Percentiles rank a stretch among this genome's conserved stretches.
These are phyloP conservation scores for Drosophila lini DNA, from an alignment of 1,140 invertebrate genomes.

Conservation along the genomic window DNA sequence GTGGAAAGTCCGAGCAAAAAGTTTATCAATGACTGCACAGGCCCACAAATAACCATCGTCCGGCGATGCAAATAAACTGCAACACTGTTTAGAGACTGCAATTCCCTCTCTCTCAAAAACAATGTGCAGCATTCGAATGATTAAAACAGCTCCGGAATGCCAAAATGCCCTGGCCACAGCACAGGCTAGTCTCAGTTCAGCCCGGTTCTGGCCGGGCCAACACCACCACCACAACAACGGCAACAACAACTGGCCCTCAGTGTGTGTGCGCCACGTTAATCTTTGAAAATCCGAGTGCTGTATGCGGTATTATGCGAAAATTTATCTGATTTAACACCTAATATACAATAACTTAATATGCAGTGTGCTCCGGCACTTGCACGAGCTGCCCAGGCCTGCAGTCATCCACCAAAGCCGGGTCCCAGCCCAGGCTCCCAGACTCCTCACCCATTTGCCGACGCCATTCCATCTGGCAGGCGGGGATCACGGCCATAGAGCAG, in stretches of 20 bases:
- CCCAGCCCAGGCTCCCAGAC: constrained; percentile 6
- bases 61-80: constrained; percentile 66
- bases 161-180: constrained; percentile 70
- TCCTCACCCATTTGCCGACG: neutral
- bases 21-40: constrained; percentile 71
- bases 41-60: constrained; percentile 51
- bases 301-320: constrained; percentile 85
- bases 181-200: constrained; percentile 27
- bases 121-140: constrained; percentile 81
- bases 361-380: constrained; percentile 78
- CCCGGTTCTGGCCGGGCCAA: constrained; percentile 24
- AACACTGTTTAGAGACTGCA: constrained; percentile 66
- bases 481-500: constrained; percentile 33
- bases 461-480: constrained; percentile 21
- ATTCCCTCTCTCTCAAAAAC: constrained; percentile 50
- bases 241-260: constrained; percentile 37
- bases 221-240: constrained; percentile 25
- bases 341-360: constrained; percentile 85
- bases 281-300: constrained; percentile 85
- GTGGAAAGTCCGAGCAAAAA: constrained; percentile 35
- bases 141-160: constrained; percentile 77
- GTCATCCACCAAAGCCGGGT: constrained; percentile 60
- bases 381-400: constrained; percentile 64
- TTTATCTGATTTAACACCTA: constrained; percentile 85
- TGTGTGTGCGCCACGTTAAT: constrained; percentile 80